Evolutionary conservation across 2,888 invertebrate genomes (phyloP).

Genomic region (Salticus scenicus): DNA sequence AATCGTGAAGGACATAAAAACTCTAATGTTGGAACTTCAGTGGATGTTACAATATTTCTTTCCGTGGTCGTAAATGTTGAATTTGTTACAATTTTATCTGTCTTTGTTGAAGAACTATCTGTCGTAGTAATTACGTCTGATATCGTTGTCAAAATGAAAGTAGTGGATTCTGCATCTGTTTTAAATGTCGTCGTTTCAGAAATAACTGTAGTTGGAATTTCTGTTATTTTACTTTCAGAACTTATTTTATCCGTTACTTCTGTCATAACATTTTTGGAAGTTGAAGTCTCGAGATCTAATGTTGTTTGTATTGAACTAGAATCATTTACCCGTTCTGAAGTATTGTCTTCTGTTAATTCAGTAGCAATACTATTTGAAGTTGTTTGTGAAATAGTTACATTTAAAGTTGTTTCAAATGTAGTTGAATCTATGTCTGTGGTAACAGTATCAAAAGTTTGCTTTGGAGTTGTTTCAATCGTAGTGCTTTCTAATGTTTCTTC

Average conservation of each 20-base stretch:
- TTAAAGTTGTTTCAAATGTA: background rate
- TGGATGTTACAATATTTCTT: background rate
- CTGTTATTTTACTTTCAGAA: background rate
- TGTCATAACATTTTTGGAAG: background rate
- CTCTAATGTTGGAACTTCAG: background rate
- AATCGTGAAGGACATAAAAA: slow-evolving; percentile 33
- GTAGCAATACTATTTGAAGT: background rate
- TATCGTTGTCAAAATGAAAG: too few species aligned
- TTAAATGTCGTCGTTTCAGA: background rate
- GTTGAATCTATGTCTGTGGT: background rate
- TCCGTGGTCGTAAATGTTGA: background rate
- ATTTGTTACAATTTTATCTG: background rate
- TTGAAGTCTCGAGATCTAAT: background rate
- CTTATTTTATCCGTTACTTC: too few species aligned
- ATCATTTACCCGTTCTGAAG: background rate
- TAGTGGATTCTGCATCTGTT: background rate
- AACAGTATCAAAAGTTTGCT: background rate
- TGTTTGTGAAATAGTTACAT: background rate
- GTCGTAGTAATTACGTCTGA: background rate
- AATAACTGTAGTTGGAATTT: background rate
- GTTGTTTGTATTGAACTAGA: background rate
- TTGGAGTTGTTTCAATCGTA: background rate
- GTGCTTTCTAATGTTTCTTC: background rate
- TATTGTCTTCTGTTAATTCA: background rate
- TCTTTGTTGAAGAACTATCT: background rate